Base-by-base conservation (phyloP, 1,140 invertebrate species). In the Choristoneura fumiferana region DNA sequence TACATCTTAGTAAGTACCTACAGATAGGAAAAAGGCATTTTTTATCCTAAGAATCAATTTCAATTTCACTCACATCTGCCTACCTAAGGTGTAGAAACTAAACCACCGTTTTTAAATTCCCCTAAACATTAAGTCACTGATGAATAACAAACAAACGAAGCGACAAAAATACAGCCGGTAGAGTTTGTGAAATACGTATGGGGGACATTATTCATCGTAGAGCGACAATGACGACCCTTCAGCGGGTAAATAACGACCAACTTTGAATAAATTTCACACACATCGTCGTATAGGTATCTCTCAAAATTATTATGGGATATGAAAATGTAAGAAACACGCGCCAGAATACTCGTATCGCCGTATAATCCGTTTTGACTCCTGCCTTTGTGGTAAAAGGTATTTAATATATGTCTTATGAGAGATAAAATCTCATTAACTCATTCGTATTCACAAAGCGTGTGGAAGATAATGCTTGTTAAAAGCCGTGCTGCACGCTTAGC, bases 231-330 rank as follows among this genome's bases (percentile, higher is more conserved):
- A 40, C 58, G 57, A 63, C 54, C 57, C 65, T 60, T 36, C 60
- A 37, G 56, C 55, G 62, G 66, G 69, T 65, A 61, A 65, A 69
- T 63, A 73, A 73, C 64, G 62, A 54, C 58, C 65, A 62, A 75
- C 66, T 62, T 57, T 70, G 65, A 75, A 77, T 79, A 77, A 73
- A 74, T 68, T 75, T 71, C 65, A 66, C 66, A 58, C 65, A 65
- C 59, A 60, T 73, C 68, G 58, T 58, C 45, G 65, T 62, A n/a
- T n/a, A n/a, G n/a, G 63, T 29, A 29, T 29, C 22, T 29, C 22
- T 29, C 60, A 56, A 66, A 58, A 70, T 72, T 66, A 65, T 64
- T 78, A 69, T 74, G 43, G 43, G n/a, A 49, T 67, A 78, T 75
- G 75, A 56, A 68, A 74, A 76, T 76, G 60, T 36, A 62, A 65